Conservation (phyloP, 2,888 invertebrate species). For the Rhagonycha fulva region DNA sequence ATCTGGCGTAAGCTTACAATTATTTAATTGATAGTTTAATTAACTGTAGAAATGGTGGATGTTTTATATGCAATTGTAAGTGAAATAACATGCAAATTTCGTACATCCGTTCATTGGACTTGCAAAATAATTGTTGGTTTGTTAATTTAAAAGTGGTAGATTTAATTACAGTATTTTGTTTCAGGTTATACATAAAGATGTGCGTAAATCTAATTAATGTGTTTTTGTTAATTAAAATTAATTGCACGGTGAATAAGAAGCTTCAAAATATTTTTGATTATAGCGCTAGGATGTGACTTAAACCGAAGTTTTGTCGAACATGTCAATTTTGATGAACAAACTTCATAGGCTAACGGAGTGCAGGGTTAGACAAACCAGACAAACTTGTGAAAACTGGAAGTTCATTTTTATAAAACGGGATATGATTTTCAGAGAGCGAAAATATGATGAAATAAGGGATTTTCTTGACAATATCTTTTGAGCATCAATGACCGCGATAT, state of each 20-base stretch:
- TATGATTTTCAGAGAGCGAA: no score
- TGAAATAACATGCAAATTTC: background rate
- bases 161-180: background rate
- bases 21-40: background rate
- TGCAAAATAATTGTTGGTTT: background rate
- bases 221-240: background rate
- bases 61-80: background rate
- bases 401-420: no score
- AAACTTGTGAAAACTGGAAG: no score
- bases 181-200: background rate
- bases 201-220: conserved; percentile 1
- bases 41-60: background rate
- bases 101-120: background rate
- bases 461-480: no score
- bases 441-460: no score
- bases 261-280: background rate
- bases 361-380: no score
- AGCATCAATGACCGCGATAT: no score
- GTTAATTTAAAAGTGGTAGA: background rate
- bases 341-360: background rate
- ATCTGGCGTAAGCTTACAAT: background rate
- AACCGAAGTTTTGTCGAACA: background rate
- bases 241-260: background rate
- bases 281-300: background rate
- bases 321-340: background rate